Conservation (phyloP, 2,113 vertebrate species). For the Hydrolagus affinis region DNA sequence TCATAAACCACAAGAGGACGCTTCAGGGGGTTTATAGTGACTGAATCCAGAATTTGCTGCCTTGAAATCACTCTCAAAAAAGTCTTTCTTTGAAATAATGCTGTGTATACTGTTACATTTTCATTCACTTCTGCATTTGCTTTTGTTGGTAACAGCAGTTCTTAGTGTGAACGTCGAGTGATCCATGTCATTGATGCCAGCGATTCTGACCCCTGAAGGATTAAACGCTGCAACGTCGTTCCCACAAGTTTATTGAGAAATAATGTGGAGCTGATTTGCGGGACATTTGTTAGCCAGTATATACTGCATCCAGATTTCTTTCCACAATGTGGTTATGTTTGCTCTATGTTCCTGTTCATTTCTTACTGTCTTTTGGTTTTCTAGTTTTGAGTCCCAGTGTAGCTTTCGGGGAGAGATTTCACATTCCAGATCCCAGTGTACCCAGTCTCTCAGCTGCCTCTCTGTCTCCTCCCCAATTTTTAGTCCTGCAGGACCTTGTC, state of each 20-base stretch:
- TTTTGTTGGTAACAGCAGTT: not conserved
- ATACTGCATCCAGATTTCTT: not conserved
- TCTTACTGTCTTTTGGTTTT: slow-evolving; percentile 36
- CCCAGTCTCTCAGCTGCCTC: slow-evolving; percentile 70
- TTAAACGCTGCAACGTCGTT: not conserved
- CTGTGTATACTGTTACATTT: not conserved
- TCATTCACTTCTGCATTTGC: not conserved
- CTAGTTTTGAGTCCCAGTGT: slow-evolving; percentile 69
- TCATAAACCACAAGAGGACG: not conserved
- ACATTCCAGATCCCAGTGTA: slow-evolving; percentile 70
- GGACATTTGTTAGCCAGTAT: not conserved
- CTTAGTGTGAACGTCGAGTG: not conserved
- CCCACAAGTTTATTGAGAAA: not conserved
- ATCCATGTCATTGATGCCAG: not conserved
- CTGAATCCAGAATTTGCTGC: not conserved
- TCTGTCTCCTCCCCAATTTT: slow-evolving; percentile 59
- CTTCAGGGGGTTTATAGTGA: not conserved
- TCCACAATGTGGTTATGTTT: not conserved
- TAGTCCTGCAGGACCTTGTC: slow-evolving; percentile 45
- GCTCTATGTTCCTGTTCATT: slow-evolving; percentile 34
- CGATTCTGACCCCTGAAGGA: not conserved
- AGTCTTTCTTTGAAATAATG: not conserved
- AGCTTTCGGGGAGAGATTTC: slow-evolving; percentile 62
- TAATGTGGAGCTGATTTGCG: not conserved
- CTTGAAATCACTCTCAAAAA: not conserved